Base-by-base conservation (phyloP, 2,797 vertebrate species). In the Loriculus beryllinus region DNA sequence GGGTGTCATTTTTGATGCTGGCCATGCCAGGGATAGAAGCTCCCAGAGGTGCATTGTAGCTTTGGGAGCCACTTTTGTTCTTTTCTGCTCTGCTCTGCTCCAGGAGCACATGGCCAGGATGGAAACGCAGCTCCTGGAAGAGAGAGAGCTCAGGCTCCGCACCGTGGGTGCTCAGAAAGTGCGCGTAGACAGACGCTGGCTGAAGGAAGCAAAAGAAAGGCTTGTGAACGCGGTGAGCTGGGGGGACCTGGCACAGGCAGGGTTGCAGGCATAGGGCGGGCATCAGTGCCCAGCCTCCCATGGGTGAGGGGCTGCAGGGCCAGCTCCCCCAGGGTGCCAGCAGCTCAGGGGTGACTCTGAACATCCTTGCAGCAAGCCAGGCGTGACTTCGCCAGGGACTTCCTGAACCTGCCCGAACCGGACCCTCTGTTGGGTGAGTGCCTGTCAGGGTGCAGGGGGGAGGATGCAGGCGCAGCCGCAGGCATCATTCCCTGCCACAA, bases 381-480 rank as follows among this genome's bases (percentile, higher is more conserved):
- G 49, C 29, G 7, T 12, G 43, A 45, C 43, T 20, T 45, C 20
- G 9, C 20, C 10, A 7, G 5, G 20, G 20, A 45, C 43, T 21
- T 45, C 10, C 43, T 45, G 43, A 21, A 20, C 43, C 43, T 21
- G 43, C 43, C 43, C 20, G 20, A 20, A 45, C 4, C 20, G 43
- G 43, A 45, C 43, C 43, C 43, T 1, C 2, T 11, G 18, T 2
- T 1, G 13, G 82, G 93, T 95, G 70, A 95, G 95, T 86, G 28
- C 33, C 37, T 35, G 43, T 12, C 1, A 2, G 43, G 33, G 65
- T 1, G 10, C 15, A 15, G 14, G 31, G 15, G 37, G 76, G 69
- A 8, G 37, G 29, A 31, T 1, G 6, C 0, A 15, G 54, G 52
- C 1, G 3, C 33, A n/a, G 49, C 21, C 5, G 0, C 5, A 1